Evolutionary conservation across 37 sponge, comb jelly and placozoan genomes (phyloP), one percentile per base, ranked within the genome.

Genomic region (Ephydatia muelleri): DNA sequence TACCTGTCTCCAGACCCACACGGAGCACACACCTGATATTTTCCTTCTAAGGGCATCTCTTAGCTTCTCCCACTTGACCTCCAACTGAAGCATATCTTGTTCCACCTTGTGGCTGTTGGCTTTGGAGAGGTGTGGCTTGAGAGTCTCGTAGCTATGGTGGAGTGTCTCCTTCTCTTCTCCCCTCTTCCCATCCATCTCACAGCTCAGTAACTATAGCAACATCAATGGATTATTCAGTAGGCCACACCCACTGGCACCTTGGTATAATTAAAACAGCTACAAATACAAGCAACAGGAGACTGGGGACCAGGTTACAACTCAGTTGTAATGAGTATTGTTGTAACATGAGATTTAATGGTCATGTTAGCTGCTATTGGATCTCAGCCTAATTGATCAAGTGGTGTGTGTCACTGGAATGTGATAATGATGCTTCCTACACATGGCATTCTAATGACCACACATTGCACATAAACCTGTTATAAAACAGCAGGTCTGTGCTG

Each of bases 51-150:
- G 28, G 8, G 47, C 23, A 35, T 40, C 33, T 25, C 78, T 77
- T 65, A 88, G 68, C n/a, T 49, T 4, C 2, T 11, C 49, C 83
- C 88, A 87, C 73, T 26, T 57, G 12, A 9, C 26, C 2, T 22
- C 2, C 49, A 87, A 57, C 57, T 81, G 38, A 22, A 37, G 76
- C 82, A 87, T 81, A 33, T 19, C 37, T 23, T 70, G 19, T 5
- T 81, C 82, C 30, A 87, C 19, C 26, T 33, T 81, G 22, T 75
- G 38, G 5, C 43, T 33, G 39, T 39, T 87, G 38, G 76, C 49
- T 0, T 48, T 23, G 8, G 88, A 72, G 33, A 87, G 48, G 48
- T 72, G 69, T 28, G 48, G 69, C 73, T 65, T 81, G 9, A 81
- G 65, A 0, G 30, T 16, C 0, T 0, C 49, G 21, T 68, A 76